Conservation (phyloP, 2,113 vertebrate genomes). For the Nasalis larvatus region DNA sequence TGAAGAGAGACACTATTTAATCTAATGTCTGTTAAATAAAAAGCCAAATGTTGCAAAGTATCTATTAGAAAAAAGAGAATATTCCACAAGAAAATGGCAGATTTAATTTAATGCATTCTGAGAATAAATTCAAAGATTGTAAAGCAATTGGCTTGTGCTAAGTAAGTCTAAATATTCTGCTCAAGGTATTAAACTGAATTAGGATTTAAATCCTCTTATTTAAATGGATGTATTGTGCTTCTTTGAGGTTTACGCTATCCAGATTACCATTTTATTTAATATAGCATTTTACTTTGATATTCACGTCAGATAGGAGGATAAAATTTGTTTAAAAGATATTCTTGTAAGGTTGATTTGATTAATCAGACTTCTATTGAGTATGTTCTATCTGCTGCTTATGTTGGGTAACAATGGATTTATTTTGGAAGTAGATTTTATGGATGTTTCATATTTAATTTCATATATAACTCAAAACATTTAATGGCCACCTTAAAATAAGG, state of each 20-base stretch:
- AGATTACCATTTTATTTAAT: conserved; percentile 39
- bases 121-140: conserved; percentile 75
- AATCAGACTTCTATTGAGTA: neutral
- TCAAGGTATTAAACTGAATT: conserved; percentile 66
- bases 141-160: conserved; percentile 81
- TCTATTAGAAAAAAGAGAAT: conserved; percentile 70
- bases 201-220: conserved; percentile 62
- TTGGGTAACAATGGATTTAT: neutral
- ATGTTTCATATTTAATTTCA: conserved; percentile 6
- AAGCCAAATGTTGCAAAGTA: conserved; percentile 45
- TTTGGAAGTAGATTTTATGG: neutral
- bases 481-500: neutral
- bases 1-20: conserved; percentile 54
- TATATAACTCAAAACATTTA: neutral
- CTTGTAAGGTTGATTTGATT: neutral
- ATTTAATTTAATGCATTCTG: conserved; percentile 75
- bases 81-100: conserved; percentile 70
- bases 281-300: conserved; percentile 32
- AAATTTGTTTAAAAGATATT: conserved; percentile 25
- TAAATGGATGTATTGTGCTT: conserved; percentile 24
- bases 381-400: neutral
- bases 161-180: conserved; percentile 55
- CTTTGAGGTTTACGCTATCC: conserved; percentile 20
- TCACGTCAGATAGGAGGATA: neutral
- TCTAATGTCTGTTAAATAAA: conserved; percentile 58